Base-by-base conservation (phyloP, 2,888 invertebrate species). In the Trichopria drosophilae region DNA sequence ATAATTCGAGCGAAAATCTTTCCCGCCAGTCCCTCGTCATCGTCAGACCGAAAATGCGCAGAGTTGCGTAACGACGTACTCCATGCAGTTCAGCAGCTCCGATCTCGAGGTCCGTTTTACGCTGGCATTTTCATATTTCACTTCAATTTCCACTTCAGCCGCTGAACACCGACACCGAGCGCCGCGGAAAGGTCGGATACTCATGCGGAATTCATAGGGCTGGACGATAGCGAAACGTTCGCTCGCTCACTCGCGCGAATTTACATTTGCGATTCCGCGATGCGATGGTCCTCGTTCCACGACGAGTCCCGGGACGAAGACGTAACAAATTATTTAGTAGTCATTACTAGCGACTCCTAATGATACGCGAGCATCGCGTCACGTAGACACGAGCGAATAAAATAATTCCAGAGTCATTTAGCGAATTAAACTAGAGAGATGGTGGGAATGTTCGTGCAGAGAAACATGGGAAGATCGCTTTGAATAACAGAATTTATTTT, bases 121-220 rank as follows among this genome's bases (percentile, higher is more conserved):
- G 53, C 57, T 59, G 53, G 60, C 62, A 69, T 71, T 71, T 70
- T 71, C 71, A 68, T 69, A 71, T 71, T 70, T 71, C 67, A 68
- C 70, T 68, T 65, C 64, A 70, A 71, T 70, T 69, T 71, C 65
- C 67, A 70, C 67, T 70, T 66, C 60, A 69, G 61, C 65, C 58
- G 66, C 60, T 60, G 64, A 64, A 64, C 68, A 65, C 61, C 62
- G 59, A 58, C 59, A 55, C 44, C 53, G 22, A 24, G 44, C 54
- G 52, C 55, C 58, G 55, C 60, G 62, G 65, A 69, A 69, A 69
- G 69, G 65, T 65, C 62, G 64, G 63, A 67, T 65, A 69, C 67
- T 71, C 69, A 66, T 68, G 69, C 61, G 67, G 67, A 66, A 71
- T 72, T 71, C 70, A 72, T 68, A 67, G 64, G 64, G 61, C 60